Evolutionary conservation across 2,797 vertebrate genomes (phyloP), one percentile per base, ranked within the genome.

Genomic region (Moxostoma hubbsi): DNA sequence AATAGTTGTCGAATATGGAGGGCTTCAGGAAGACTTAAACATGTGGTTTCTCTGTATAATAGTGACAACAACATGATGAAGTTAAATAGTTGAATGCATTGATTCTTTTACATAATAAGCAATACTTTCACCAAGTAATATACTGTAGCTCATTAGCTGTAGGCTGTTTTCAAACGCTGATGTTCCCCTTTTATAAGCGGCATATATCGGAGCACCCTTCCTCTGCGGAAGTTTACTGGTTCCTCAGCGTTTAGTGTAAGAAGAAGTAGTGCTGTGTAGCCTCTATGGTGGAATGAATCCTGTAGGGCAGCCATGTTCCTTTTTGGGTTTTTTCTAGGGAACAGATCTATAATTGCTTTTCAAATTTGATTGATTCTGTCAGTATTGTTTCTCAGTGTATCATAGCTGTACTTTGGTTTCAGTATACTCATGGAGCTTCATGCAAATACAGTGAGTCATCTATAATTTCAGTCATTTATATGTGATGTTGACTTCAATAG

Each of bases 291-390:
- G 50, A 51, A 51, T 51, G 8, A 9, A 3, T 51, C 24, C 24
- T 9, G 50, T 54, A 54, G 51, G 51, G 13, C 51, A 13, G 51
- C 11, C 11, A 54, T 4, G 51, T 54, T 54, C 11, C 4, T 7
- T 1, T 91, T 92, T 90, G 84, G 86, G 91, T 92, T 54, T 54
- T 11, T 54, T 13, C 51, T 54, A 54, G 51, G 13, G 51, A 12
- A 54, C 3, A 54, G 11, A 13, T 4, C 13, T 12, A 54, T 11
- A 12, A 13, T 54, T 54, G 51, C 51, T 53, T 53, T 53, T 3
- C 51, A 13, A 6, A 24, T 24, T 24, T 1, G 1, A 24, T 91
- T 89, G 83, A 55, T 55, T n/a, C 6, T 55, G 7, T 55, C n/a
- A 89, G 36, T 36, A 36, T 36, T 36, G 36, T 36, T 36, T 36